Evolutionary conservation across 2,113 vertebrate species (phyloP).

Genomic region (Amphiprion percula): DNA sequence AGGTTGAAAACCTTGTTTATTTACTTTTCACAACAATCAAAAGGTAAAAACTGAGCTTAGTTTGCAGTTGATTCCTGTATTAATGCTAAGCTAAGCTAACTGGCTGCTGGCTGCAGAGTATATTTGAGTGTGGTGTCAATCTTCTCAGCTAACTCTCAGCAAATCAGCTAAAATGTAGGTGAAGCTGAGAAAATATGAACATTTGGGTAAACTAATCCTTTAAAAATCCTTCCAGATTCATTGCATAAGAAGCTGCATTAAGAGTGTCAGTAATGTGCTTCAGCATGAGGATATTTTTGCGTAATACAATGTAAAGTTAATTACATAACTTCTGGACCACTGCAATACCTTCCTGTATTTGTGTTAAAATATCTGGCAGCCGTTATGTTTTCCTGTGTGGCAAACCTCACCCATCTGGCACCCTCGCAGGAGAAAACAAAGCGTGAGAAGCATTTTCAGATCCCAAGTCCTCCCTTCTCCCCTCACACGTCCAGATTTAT

Average conservation of each 20-base stretch:
- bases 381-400: constrained; percentile 33
- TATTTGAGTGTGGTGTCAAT: too few relatives aligned
- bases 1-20: too few relatives aligned
- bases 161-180: too few relatives aligned
- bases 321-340: constrained; percentile 6
- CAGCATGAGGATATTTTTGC: not conserved
- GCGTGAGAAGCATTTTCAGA: constrained; percentile 7
- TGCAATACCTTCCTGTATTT: constrained; percentile 44
- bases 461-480: not conserved
- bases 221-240: not conserved
- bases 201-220: not conserved
- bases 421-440: constrained; percentile 17
- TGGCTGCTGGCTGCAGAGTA: too few relatives aligned
- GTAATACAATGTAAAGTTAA: not conserved
- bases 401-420: constrained; percentile 49
- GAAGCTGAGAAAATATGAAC: too few relatives aligned
- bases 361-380: constrained; percentile 20
- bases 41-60: too few relatives aligned
- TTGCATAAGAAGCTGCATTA: not conserved
- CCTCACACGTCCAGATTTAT: constrained; percentile 40
- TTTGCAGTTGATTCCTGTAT: too few relatives aligned
- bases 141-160: too few relatives aligned
- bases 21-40: too few relatives aligned
- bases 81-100: too few relatives aligned
- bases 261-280: not conserved